Base-by-base conservation (phyloP, 2,888 invertebrate genomes). In the Osmoderma eremita region DNA sequence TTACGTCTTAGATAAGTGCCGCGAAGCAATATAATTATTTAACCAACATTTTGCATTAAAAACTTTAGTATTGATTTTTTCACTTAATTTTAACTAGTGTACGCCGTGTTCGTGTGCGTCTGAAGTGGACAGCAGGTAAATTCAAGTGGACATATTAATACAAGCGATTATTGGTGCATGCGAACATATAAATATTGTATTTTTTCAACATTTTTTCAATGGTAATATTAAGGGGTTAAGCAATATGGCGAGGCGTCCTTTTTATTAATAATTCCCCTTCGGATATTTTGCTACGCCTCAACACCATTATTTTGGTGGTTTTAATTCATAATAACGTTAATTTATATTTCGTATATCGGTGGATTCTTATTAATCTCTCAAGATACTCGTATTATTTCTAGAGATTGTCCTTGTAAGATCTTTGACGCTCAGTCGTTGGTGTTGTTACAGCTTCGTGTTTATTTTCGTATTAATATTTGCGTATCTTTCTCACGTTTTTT, bases 21-120 rank as follows among this genome's bases (percentile, higher is more conserved):
- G 71, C 74, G 71, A 75, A 78, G 78, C 80, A 78, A 81, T 81
- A 82, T 82, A 82, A 82, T 82, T 82, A 82, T 82, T 82, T 82
- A 82, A 82, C 81, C 79, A 79, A 81, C 80, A 80, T 82, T 82
- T 82, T 81, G 80, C 82, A 82, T 82, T 82, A 82, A 80, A 75
- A 80, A 80, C 78, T 79, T 76, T 80, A 78, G 80, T 82, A 82
- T 83, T 80, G 83, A 83, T 82, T 81, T 82, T 73, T 79, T 76
- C 75, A 70, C 74, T 74, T 75, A 67, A 67, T 76, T 80, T 80
- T 77, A 77, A 76, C 71, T 73, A 71, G 75, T 75, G 76, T 78
- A 74, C 70, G 75, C 22, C 70, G 74, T 70, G 72, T 75, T 72
- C 69, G 72, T 72, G 74, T 70, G 72, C 58, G 68, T 71, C 70